phyloP scores from a whole-genome alignment of 2,888 invertebrate species.

The Helicoverpa assulta region DNA sequence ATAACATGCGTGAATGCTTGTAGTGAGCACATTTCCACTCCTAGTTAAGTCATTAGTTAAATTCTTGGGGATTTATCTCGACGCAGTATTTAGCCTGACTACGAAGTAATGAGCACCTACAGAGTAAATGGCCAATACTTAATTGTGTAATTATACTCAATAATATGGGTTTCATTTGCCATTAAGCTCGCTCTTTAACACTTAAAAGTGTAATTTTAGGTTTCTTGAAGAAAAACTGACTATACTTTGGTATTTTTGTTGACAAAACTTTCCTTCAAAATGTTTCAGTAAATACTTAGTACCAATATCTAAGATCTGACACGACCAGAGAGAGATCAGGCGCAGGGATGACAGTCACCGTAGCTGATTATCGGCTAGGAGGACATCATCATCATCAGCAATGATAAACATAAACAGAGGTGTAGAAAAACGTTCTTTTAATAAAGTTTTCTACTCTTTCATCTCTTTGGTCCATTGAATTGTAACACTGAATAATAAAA shows the following conservation, averaged over 20 bases:
- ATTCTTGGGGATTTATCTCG: slow-evolving; percentile 26
- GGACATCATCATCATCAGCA: too few species aligned
- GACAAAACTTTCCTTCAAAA: too few species aligned
- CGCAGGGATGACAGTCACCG: too few species aligned
- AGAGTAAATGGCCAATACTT: slow-evolving; percentile 20
- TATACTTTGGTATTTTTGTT: too few species aligned
- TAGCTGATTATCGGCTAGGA: too few species aligned
- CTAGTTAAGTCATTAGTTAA: slow-evolving; percentile 30
- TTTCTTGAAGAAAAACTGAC: neutral
- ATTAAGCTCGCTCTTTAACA: neutral
- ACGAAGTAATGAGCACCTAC: slow-evolving; percentile 18
- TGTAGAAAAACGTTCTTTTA: too few species aligned
- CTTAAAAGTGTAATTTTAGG: neutral
- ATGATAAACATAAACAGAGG: too few species aligned
- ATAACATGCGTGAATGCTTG: neutral
- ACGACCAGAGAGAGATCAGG: too few species aligned
- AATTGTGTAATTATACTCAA: slow-evolving; percentile 7
- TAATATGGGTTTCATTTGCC: neutral
- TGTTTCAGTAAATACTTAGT: too few species aligned
- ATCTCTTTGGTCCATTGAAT: too few species aligned
- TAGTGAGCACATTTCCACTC: slow-evolving; percentile 12
- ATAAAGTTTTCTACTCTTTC: too few species aligned
- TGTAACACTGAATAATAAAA: neutral
- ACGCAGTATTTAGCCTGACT: slow-evolving; percentile 20
- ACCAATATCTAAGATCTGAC: too few species aligned